A percentile compares a stretch with the other conserved stretches of the same genome.
These are phyloP conservation scores for Pseudoips prasinana DNA, from an alignment of 2,888 invertebrate genomes.

Conservation along the genomic window DNA sequence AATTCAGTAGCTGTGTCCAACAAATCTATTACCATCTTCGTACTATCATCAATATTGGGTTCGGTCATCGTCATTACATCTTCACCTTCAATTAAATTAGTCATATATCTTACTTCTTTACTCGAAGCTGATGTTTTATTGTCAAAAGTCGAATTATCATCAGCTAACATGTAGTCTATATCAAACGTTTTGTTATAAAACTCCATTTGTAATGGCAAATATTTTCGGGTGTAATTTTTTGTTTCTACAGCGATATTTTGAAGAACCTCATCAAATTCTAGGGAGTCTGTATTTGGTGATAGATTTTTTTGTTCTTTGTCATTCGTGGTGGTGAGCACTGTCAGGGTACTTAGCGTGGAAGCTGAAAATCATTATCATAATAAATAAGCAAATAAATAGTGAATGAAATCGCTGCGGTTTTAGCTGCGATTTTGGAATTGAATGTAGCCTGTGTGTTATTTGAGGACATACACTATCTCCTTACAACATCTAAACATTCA, in stretches of 20 bases:
- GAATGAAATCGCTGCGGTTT: too few relatives aligned
- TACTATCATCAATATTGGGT: slow-evolving; percentile 6
- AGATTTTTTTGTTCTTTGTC: not conserved
- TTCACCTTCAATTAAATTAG: not conserved
- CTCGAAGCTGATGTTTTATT: slow-evolving; percentile 5
- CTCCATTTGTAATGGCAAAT: slow-evolving; percentile 19
- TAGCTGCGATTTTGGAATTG: not conserved
- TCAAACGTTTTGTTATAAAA: slow-evolving; percentile 16
- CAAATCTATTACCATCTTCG: slow-evolving; percentile 37
- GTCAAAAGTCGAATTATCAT: slow-evolving; percentile 17
- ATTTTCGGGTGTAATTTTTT: slow-evolving; percentile 31
- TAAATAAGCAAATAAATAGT: too few relatives aligned
- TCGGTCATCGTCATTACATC: slow-evolving; percentile 10
- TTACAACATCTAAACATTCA: too few relatives aligned
- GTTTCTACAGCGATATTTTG: slow-evolving; percentile 37
- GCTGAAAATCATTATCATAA: slow-evolving; percentile 7
- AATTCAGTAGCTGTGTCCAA: slow-evolving; percentile 20
- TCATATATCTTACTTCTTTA: not conserved
- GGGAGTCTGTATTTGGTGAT: slow-evolving; percentile 30
- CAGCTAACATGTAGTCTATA: slow-evolving; percentile 24
- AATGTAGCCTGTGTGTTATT: too few relatives aligned
- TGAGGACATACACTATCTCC: too few relatives aligned
- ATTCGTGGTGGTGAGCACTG: not conserved
- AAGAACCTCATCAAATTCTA: slow-evolving; percentile 51
- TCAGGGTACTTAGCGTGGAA: not conserved